Base-by-base conservation (phyloP, 2,113 vertebrate genomes). In the Chaetodon trifascialis region DNA sequence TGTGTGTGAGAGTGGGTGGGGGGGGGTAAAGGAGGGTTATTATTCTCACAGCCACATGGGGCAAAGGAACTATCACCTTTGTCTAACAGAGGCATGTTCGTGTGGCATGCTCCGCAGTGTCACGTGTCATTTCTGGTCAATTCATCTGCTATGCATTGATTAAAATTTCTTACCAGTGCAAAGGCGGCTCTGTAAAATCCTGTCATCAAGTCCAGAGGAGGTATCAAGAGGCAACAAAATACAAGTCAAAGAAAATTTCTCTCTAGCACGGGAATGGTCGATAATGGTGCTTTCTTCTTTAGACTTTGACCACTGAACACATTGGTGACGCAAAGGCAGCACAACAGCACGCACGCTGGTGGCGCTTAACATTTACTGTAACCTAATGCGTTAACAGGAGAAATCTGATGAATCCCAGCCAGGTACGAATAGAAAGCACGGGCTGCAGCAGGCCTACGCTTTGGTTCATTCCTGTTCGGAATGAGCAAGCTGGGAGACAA, bases 311-410 rank as follows among this genome's bases (percentile, higher is more conserved):
- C 91, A 40, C 51, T 79, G 55, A 73, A 76, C 76, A 76, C 68
- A 64, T 40, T 19, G 66, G 82, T 51, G 47, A 68, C 73, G 86
- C 47, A 69, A 30, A 14, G 58, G 59, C 71, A 44, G 73, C 52
- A 46, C 47, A 5, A 36, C 12, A 54, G 56, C 55, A 21, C 40
- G 9, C 42, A 38, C 42, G 66, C 76, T 16, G 54, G 51, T 16
- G 44, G 4, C 23, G 91, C 89, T 93, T 88, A 88, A 86, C 86
- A 92, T 92, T 92, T 65, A 93, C 91, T 34, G 25, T 25, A 56
- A 25, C 16, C 38, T 40, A 2, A 38, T 5, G 47, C 9, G 59
- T 66, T 49, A 62, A 76, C 74, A 64, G 67, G 64, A 71, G 67
- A 12, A 54, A 25, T 44, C 54, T 2, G 1, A 58, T 40, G 15